These are phyloP conservation scores for Hydrocynus forskahlii DNA, from an alignment of 2,797 vertebrate species.

Conservation along the genomic window DNA sequence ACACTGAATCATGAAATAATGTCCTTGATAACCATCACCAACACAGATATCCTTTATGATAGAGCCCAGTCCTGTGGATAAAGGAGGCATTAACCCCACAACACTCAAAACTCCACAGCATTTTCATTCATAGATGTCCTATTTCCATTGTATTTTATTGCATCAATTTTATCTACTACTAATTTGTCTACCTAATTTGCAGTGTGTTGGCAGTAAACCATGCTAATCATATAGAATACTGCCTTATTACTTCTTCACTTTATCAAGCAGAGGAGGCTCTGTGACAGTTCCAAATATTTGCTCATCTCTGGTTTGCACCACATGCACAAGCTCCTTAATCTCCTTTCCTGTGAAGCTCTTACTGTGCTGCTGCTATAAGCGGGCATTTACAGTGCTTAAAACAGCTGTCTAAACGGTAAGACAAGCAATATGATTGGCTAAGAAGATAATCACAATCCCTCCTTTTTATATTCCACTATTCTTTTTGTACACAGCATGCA, in stretches of 20 bases:
- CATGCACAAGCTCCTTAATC: background rate
- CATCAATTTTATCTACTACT: background rate
- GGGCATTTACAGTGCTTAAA: background rate
- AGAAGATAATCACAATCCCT: background rate
- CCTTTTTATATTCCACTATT: background rate
- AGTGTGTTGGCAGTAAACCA: background rate
- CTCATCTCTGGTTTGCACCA: background rate
- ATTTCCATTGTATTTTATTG: background rate
- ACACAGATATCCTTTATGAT: background rate
- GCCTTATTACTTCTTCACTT: background rate
- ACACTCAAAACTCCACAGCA: background rate
- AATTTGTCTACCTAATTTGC: background rate
- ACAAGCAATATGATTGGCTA: background rate
- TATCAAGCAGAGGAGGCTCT: background rate
- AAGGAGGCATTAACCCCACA: too few species aligned
- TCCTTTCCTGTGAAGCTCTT: background rate
- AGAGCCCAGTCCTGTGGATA: too few species aligned
- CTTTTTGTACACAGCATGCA: background rate
- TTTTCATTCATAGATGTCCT: background rate
- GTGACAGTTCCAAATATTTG: background rate
- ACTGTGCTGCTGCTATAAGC: background rate
- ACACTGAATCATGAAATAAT: background rate
- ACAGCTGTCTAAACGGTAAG: background rate
- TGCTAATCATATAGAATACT: background rate
- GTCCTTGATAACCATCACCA: background rate